These are phyloP conservation scores for Reticulitermes lucifugus DNA, from an alignment of 2,888 invertebrate species.

Conservation along the genomic window DNA sequence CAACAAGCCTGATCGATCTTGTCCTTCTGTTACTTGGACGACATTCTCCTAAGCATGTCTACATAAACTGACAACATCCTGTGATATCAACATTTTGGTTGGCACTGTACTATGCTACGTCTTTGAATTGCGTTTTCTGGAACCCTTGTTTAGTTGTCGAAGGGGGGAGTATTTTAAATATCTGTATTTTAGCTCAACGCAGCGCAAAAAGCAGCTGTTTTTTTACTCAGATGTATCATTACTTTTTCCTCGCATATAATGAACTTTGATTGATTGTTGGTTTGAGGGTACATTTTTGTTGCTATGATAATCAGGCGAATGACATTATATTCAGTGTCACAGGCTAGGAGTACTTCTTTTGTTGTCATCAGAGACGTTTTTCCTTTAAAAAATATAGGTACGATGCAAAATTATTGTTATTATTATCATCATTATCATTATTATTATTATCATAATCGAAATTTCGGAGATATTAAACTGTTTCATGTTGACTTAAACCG, in stretches of 20 bases:
- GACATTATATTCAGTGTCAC: background rate
- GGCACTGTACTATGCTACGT: background rate
- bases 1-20: too few species aligned
- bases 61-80: too few species aligned
- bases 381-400: background rate
- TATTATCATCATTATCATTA: too few species aligned
- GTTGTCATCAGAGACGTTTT: background rate
- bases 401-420: too few species aligned
- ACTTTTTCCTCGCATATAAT: background rate
- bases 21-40: too few species aligned
- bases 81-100: too few species aligned
- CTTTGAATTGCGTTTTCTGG: background rate
- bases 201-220: background rate
- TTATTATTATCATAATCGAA: too few species aligned
- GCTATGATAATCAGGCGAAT: background rate
- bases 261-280: slow-evolving; percentile 3
- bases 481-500: too few species aligned
- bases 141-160: background rate
- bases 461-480: too few species aligned
- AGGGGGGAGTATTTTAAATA: background rate
- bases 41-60: too few species aligned
- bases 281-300: background rate
- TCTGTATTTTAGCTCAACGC: background rate
- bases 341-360: background rate
- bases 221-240: background rate